These are phyloP conservation scores for Sebastes goodei DNA, from an alignment of 2,797 vertebrate genomes.

Conservation along the genomic window DNA sequence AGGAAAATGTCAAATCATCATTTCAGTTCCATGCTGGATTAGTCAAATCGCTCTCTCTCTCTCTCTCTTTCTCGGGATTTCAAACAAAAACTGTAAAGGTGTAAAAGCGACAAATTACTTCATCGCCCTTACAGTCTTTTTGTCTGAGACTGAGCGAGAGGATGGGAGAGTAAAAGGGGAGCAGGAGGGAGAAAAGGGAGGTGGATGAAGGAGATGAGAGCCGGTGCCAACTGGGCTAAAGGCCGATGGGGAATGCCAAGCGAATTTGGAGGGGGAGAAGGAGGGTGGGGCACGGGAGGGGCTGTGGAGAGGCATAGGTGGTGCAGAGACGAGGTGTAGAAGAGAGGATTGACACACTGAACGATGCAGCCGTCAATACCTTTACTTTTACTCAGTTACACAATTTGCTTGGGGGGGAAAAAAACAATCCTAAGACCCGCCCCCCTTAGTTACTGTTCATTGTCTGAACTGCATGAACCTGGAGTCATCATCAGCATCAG, in stretches of 20 bases:
- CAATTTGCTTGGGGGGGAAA: background rate
- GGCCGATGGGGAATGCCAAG: slow-evolving; percentile 61
- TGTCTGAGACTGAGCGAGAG: slow-evolving; percentile 18
- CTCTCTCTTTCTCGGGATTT: slow-evolving; percentile 1
- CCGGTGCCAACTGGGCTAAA: slow-evolving; percentile 75
- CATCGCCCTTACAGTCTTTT: slow-evolving; percentile 11
- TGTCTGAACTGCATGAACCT: background rate
- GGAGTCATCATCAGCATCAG: background rate
- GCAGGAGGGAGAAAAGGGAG: background rate
- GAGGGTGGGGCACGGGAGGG: slow-evolving; percentile 20
- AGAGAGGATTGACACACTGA: background rate
- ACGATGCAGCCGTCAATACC: background rate
- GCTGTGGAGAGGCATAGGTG: slow-evolving; percentile 15
- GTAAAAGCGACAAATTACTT: background rate
- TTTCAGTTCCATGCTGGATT: slow-evolving; percentile 35
- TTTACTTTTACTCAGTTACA: background rate
- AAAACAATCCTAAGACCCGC: too few species aligned
- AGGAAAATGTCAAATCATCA: slow-evolving; percentile 22
- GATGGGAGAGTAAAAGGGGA: slow-evolving; percentile 24
- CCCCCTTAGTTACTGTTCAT: background rate
- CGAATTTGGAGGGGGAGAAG: slow-evolving; percentile 24
- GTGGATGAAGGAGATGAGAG: slow-evolving; percentile 24
- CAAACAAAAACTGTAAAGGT: background rate
- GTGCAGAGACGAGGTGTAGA: background rate
- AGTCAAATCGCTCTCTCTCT: background rate